These are phyloP conservation scores for Mohoua ochrocephala DNA, from an alignment of 2,113 vertebrate genomes.

Conservation along the genomic window DNA sequence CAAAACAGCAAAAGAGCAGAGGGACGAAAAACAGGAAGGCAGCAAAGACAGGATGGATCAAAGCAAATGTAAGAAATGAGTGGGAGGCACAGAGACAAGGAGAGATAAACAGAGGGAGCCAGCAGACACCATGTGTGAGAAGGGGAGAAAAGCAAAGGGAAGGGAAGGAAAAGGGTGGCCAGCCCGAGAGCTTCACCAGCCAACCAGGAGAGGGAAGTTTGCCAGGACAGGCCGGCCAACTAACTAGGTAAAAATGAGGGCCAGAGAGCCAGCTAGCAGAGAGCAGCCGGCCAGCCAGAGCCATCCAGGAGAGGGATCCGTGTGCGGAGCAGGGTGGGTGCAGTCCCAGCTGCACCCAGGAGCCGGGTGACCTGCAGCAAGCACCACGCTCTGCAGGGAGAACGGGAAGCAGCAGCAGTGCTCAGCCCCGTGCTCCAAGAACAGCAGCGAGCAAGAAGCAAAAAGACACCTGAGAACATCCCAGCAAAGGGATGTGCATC, in stretches of 20 bases:
- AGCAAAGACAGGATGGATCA: slow-evolving; percentile 4
- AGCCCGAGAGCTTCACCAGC: neutral
- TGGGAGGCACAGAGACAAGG: slow-evolving; percentile 34
- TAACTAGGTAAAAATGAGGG: neutral
- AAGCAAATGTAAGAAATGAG: slow-evolving; percentile 37
- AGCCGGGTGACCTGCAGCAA: neutral
- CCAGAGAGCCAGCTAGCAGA: neutral
- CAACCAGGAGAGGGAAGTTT: neutral
- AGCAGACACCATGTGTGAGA: slow-evolving; percentile 47
- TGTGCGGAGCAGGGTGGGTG: rapidly evolving
- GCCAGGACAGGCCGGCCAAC: neutral
- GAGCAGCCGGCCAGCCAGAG: neutral
- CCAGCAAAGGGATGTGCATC: neutral
- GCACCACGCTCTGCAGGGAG: rapidly evolving
- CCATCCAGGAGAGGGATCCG: neutral
- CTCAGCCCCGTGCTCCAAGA: neutral
- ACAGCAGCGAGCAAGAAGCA: neutral
- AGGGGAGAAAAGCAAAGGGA: neutral
- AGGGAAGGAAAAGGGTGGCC: neutral
- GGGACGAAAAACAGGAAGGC: slow-evolving; percentile 44
- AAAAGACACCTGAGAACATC: neutral
- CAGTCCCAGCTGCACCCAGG: neutral
- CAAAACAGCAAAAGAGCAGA: slow-evolving; percentile 4
- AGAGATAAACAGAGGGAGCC: slow-evolving; percentile 43
- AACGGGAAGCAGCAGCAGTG: rapidly evolving